A percentile compares a stretch with the other conserved stretches of the same genome.
Conservation (phyloP, 1,140 invertebrate genomes). For the Coelopa frigida region DNA sequence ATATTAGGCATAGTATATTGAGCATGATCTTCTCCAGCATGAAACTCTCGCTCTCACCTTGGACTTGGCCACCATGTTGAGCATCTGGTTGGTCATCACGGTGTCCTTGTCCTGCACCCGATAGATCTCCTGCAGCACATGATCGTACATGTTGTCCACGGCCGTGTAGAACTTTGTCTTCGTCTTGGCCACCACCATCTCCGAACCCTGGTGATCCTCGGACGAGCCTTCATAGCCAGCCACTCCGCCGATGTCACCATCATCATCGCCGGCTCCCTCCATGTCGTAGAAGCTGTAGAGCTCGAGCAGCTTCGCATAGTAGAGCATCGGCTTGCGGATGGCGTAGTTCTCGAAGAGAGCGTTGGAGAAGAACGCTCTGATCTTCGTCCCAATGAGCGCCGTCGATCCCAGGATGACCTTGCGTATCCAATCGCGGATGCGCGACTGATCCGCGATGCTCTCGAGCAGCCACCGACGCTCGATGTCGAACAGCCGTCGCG, state of each 20-base stretch:
- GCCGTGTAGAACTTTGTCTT: constrained; percentile 17
- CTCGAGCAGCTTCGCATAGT: constrained; percentile 18
- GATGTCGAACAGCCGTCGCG: constrained; percentile 41
- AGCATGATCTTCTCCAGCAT: too few relatives aligned
- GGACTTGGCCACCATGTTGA: constrained; percentile 33
- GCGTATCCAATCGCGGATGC: constrained; percentile 44
- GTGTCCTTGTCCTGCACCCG: constrained; percentile 43
- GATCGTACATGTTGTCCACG: constrained; percentile 42
- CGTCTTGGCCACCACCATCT: neutral
- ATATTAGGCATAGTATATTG: neutral
- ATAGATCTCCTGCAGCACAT: constrained; percentile 37
- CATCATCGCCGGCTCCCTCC: constrained; percentile 15
- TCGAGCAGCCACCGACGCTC: constrained; percentile 33
- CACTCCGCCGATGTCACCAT: constrained; percentile 1
- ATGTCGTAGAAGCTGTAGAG: constrained; percentile 32
- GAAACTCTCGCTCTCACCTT: constrained; percentile 7
- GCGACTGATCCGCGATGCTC: constrained; percentile 34
- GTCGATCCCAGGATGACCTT: constrained; percentile 42
- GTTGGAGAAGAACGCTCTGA: constrained; percentile 42
- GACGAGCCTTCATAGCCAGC: too few relatives aligned
- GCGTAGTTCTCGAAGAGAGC: constrained; percentile 46
- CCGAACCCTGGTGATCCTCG: too few relatives aligned
- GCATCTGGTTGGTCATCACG: constrained; percentile 45
- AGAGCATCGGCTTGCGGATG: constrained; percentile 15
- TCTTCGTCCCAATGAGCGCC: constrained; percentile 35